phyloP scores from a whole-genome alignment of 2,113 vertebrate species.

The Clarias batrachus region DNA sequence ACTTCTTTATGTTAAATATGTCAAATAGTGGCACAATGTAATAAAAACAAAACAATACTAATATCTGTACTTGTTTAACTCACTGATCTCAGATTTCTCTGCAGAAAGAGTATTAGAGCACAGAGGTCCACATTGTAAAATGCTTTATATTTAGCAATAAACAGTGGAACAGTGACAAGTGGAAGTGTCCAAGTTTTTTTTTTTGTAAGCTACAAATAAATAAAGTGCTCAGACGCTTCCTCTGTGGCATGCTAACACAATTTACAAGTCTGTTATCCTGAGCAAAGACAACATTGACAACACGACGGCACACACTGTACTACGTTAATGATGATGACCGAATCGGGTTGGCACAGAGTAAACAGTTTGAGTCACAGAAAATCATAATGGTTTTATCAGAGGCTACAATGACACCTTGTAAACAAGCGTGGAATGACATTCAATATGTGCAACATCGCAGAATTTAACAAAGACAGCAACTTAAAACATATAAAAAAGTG shows the following conservation, averaged over 20 bases:
- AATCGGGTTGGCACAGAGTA: constrained; percentile 37
- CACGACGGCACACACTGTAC: constrained; percentile 30
- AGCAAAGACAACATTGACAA: constrained; percentile 25
- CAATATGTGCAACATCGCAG: constrained; percentile 38
- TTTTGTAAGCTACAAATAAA: constrained; percentile 30
- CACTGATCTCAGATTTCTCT: constrained; percentile 13
- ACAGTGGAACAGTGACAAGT: neutral
- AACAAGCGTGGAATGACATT: constrained; percentile 39
- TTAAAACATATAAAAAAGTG: constrained; percentile 38
- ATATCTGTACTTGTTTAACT: constrained; percentile 16
- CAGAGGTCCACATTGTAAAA: constrained; percentile 28
- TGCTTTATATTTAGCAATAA: constrained; percentile 21
- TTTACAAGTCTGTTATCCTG: constrained; percentile 26
- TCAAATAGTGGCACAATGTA: constrained; percentile 41
- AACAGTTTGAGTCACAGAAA: constrained; percentile 4
- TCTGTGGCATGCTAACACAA: constrained; percentile 30
- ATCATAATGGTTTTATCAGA: neutral
- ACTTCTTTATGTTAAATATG: constrained; percentile 32
- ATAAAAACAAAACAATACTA: constrained; percentile 38
- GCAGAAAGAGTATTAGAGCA: constrained; percentile 14
- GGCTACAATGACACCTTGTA: constrained; percentile 29
- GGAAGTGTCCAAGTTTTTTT: constrained; percentile 7
- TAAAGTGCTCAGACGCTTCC: constrained; percentile 37
- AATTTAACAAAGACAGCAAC: constrained; percentile 31
- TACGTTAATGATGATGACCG: neutral